Percentiles rank a stretch among this genome's conserved stretches.
phyloP scores from a whole-genome alignment of 2,113 vertebrate genomes.

The Sinosuthora webbiana region DNA sequence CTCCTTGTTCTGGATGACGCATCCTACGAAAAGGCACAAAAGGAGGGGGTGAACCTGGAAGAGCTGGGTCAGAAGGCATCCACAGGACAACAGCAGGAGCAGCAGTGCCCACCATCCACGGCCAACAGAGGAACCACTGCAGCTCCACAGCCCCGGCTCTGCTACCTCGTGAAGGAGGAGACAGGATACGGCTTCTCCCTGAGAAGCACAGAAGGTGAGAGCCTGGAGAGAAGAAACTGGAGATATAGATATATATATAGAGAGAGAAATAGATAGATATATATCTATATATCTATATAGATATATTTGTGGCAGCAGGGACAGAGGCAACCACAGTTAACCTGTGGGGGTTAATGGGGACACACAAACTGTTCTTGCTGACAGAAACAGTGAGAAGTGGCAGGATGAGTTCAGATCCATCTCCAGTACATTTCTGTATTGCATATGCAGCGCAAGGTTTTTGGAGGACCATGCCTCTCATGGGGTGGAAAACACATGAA shows the following conservation, averaged over 20 bases:
- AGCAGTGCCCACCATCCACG: not conserved
- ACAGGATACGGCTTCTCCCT: slow-evolving; percentile 86
- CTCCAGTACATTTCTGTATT: not conserved
- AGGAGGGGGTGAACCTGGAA: slow-evolving; percentile 72
- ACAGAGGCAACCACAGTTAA: not conserved
- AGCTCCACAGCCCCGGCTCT: slow-evolving; percentile 79
- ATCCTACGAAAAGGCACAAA: slow-evolving; percentile 82
- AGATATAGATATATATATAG: no score
- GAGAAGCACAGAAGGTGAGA: slow-evolving; percentile 81
- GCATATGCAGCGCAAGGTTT: not conserved
- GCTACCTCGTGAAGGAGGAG: slow-evolving; percentile 83
- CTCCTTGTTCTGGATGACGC: slow-evolving; percentile 84
- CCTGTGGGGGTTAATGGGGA: accelerated
- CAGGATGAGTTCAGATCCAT: not conserved
- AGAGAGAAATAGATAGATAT: no score
- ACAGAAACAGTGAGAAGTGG: not conserved
- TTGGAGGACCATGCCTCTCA: not conserved
- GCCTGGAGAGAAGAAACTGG: not conserved
- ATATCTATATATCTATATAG: no score
- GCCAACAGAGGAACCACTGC: slow-evolving; percentile 55
- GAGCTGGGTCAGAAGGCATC: not conserved
- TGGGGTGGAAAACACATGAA: not conserved
- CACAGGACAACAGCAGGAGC: not conserved
- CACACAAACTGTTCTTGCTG: not conserved
- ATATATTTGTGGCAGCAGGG: not conserved